phyloP scores from a whole-genome alignment of 2,888 invertebrate genomes.

The Rhagonycha lutea region DNA sequence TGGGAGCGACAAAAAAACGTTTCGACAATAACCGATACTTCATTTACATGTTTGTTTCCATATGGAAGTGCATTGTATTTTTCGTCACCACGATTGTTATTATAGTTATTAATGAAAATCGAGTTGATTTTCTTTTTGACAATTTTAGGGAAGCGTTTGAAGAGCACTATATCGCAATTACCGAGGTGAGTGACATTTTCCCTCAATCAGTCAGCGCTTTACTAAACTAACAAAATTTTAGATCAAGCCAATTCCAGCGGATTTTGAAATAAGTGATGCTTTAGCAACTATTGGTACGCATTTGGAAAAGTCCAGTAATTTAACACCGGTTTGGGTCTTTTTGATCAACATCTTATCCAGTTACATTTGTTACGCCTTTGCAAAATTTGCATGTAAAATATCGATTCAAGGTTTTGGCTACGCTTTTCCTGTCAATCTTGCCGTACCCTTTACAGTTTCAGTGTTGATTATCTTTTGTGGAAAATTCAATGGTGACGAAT shows the following conservation, averaged over 20 bases:
- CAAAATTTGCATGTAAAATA: conserved; percentile 86
- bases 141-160: conserved; percentile 57
- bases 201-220: background rate
- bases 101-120: conserved; percentile 56
- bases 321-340: conserved; percentile 63
- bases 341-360: conserved; percentile 69
- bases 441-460: conserved; percentile 74
- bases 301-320: conserved; percentile 28
- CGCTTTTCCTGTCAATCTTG: conserved; percentile 79
- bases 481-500: conserved; percentile 66
- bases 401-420: conserved; percentile 88
- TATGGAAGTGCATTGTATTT: conserved; percentile 80
- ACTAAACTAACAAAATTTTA: conserved; percentile 40
- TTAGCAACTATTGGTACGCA: conserved; percentile 33
- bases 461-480: conserved; percentile 71
- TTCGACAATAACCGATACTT: conserved; percentile 63
- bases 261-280: conserved; percentile 42
- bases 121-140: conserved; percentile 58
- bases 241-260: conserved; percentile 56
- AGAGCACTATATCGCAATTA: conserved; percentile 58
- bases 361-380: conserved; percentile 68
- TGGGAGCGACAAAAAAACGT: conserved; percentile 50
- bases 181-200: conserved; percentile 55
- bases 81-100: conserved; percentile 64
- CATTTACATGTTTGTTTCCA: conserved; percentile 71